These are phyloP conservation scores for Brachionus plicatilis DNA, from an alignment of 1,140 invertebrate genomes.

Conservation along the genomic window DNA sequence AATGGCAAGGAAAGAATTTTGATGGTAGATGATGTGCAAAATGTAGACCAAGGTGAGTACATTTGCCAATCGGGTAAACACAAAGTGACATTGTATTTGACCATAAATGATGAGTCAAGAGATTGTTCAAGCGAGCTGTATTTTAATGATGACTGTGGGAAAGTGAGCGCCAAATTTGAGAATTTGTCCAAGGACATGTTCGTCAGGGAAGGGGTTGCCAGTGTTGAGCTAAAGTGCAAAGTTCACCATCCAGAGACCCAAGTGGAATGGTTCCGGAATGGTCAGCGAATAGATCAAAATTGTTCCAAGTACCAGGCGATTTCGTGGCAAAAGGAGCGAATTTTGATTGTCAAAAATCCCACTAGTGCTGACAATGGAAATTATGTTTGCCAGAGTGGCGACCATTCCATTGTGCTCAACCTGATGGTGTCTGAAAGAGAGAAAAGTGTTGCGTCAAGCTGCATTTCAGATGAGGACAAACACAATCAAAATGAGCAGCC, in stretches of 20 bases:
- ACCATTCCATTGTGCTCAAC: background rate
- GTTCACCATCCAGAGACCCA: background rate
- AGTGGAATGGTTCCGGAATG: conserved; percentile 27
- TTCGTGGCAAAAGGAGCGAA: background rate
- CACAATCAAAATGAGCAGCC: background rate
- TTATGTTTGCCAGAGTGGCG: background rate
- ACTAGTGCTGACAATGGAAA: background rate
- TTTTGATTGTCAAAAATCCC: conserved; percentile 7
- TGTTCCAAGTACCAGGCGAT: background rate
- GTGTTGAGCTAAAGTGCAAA: conserved; percentile 3
- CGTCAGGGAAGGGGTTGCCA: background rate
- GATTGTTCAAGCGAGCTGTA: background rate
- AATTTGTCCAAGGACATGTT: background rate
- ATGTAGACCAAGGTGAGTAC: conserved; percentile 10
- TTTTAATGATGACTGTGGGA: background rate
- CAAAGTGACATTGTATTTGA: conserved; percentile 21
- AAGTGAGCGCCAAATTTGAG: background rate
- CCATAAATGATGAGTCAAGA: background rate
- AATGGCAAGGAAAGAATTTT: conserved; percentile 20
- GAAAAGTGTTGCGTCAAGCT: background rate
- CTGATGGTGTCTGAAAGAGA: background rate
- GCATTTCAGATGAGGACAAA: background rate
- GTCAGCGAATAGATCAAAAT: background rate
- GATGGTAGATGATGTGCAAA: background rate
- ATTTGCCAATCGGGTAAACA: conserved; percentile 17